Conservation (phyloP, 1,140 invertebrate species). For the Trachelipus rathkii region DNA sequence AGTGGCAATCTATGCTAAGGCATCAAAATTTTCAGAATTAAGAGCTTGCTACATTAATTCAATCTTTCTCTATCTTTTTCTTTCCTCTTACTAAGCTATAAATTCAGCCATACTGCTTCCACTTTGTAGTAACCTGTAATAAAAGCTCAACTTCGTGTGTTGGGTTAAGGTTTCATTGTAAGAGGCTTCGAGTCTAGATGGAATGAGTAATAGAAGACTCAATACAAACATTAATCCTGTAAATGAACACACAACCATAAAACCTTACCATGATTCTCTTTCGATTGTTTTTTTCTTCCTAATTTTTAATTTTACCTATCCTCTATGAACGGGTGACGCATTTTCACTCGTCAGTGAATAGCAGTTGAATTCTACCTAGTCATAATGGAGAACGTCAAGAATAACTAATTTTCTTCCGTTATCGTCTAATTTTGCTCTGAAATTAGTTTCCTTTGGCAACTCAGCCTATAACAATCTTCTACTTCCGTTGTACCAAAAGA, state of each 20-base stretch:
- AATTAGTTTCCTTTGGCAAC: neutral
- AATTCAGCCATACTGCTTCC: neutral
- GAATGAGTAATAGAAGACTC: neutral
- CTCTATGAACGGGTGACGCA: neutral
- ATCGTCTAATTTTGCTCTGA: neutral
- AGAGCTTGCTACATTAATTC: neutral
- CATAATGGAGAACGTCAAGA: neutral
- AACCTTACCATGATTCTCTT: neutral
- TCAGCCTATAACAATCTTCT: neutral
- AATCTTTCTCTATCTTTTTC: neutral
- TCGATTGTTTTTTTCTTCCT: neutral
- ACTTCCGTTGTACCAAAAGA: constrained; percentile 4
- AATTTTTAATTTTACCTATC: neutral
- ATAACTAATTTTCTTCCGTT: neutral
- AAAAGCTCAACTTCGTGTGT: neutral
- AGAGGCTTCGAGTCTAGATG: neutral
- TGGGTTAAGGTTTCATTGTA: neutral
- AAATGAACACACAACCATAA: neutral
- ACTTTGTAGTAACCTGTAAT: neutral
- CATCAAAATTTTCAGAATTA: neutral
- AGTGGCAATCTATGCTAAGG: neutral
- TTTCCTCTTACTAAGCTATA: neutral
- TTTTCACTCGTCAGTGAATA: neutral
- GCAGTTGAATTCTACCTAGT: neutral
- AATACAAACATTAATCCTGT: neutral